Percentiles rank a stretch among this genome's conserved stretches.
Evolutionary conservation across 2,888 invertebrate genomes (phyloP).

Genomic region (Mythimna impura): DNA sequence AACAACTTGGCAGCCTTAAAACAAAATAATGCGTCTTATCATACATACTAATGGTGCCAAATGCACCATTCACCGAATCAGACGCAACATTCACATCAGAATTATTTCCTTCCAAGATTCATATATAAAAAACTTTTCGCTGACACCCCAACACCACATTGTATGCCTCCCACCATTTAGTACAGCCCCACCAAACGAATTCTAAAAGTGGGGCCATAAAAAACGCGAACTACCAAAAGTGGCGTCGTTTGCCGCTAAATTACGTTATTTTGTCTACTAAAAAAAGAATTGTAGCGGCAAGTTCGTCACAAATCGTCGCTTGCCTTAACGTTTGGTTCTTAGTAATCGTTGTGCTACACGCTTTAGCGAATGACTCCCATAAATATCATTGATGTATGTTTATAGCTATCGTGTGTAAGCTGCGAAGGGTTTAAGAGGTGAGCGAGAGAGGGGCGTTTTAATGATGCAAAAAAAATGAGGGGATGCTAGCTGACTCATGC

Average conservation of each 20-base stretch:
- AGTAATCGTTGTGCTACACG: conserved; percentile 83
- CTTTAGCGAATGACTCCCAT: conserved; percentile 84
- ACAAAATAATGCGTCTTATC: conserved; percentile 8
- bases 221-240: conserved; percentile 63
- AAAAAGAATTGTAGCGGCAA: conserved; percentile 65
- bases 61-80: conserved; percentile 34
- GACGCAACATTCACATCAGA: conserved; percentile 16
- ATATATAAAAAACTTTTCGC: conserved; percentile 47
- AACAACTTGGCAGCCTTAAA: conserved; percentile 16
- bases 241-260: conserved; percentile 66
- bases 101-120: conserved; percentile 17
- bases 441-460: conserved; percentile 46
- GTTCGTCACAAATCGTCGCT: conserved; percentile 75
- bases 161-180: conserved; percentile 54
- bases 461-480: too few relatives aligned
- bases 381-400: conserved; percentile 88
- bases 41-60: conserved; percentile 34
- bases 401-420: conserved; percentile 73
- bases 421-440: conserved; percentile 41
- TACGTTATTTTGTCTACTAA: conserved; percentile 70
- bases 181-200: conserved; percentile 50
- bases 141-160: conserved; percentile 52
- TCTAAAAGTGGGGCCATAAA: conserved; percentile 64
- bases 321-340: conserved; percentile 80
- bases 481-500: background rate